phyloP scores from a whole-genome alignment of 2,113 vertebrate species.

The Lycocorax pyrrhopterus region DNA sequence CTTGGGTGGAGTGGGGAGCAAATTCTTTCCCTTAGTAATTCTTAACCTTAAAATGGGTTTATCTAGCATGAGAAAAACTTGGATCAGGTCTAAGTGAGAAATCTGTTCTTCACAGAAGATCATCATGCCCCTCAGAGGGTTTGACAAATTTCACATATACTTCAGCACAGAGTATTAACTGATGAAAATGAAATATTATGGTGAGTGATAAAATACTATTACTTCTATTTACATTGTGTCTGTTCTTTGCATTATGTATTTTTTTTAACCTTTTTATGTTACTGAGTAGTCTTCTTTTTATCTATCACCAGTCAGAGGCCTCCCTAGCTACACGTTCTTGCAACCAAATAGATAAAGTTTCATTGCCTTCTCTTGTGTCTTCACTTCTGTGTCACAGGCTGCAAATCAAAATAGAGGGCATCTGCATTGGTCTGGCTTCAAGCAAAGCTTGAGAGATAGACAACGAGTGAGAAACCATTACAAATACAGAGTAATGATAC shows the following conservation, averaged over 20 bases:
- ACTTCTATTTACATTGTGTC: background rate
- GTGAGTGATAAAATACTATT: background rate
- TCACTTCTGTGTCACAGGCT: background rate
- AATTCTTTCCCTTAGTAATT: background rate
- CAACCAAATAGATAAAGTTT: background rate
- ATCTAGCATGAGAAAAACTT: background rate
- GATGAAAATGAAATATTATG: background rate
- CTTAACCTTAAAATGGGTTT: background rate
- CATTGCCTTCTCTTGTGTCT: background rate
- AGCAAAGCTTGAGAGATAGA: background rate
- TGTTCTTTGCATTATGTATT: background rate
- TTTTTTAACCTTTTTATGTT: background rate
- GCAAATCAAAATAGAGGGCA: background rate
- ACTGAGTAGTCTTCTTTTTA: background rate
- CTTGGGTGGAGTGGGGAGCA: fast-evolving
- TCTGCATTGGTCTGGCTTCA: background rate
- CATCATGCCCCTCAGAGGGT: background rate
- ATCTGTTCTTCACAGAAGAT: background rate
- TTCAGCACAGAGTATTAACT: background rate
- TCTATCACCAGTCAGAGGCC: background rate
- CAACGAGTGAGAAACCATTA: background rate
- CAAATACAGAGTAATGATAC: background rate
- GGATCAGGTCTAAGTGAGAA: background rate
- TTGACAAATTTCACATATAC: background rate
- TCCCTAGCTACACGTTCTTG: background rate